These are phyloP conservation scores for Monoplex corrugatus DNA, from an alignment of 2,888 invertebrate genomes.

Conservation along the genomic window DNA sequence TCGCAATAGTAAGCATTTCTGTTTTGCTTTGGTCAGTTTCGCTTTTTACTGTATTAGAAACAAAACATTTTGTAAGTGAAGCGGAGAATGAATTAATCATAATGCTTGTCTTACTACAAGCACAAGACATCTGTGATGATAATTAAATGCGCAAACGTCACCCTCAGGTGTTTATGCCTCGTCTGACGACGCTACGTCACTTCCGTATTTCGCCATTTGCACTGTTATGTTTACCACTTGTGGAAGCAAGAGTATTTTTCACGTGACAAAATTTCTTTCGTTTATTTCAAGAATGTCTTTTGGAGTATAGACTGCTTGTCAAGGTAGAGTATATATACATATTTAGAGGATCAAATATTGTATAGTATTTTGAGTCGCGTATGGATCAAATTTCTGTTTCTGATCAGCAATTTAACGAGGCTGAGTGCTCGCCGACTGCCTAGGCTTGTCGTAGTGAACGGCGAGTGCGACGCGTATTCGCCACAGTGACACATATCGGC, in stretches of 20 bases:
- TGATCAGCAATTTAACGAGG: neutral
- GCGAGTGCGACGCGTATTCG: no score
- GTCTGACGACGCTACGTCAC: slow-evolving; percentile 52
- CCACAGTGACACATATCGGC: no score
- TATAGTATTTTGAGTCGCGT: neutral
- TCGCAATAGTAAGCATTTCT: neutral
- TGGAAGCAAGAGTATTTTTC: slow-evolving; percentile 31
- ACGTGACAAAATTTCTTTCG: neutral
- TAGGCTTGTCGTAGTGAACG: no score
- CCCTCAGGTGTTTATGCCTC: slow-evolving; percentile 41
- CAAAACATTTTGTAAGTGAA: neutral
- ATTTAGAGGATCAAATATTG: neutral
- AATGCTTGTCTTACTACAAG: neutral
- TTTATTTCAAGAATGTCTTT: neutral
- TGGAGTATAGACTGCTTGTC: neutral
- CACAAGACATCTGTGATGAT: neutral
- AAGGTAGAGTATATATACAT: slow-evolving; percentile 10
- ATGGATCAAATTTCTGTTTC: neutral
- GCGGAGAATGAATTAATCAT: neutral
- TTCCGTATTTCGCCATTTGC: slow-evolving; percentile 53
- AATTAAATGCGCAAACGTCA: slow-evolving; percentile 23
- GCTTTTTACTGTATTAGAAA: no score
- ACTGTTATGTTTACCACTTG: slow-evolving; percentile 41
- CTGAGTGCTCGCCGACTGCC: no score
- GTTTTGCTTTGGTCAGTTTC: neutral